A percentile compares a stretch with the other conserved stretches of the same genome.
phyloP scores from a whole-genome alignment of 1,140 invertebrate genomes.

The Arion vulgaris region DNA sequence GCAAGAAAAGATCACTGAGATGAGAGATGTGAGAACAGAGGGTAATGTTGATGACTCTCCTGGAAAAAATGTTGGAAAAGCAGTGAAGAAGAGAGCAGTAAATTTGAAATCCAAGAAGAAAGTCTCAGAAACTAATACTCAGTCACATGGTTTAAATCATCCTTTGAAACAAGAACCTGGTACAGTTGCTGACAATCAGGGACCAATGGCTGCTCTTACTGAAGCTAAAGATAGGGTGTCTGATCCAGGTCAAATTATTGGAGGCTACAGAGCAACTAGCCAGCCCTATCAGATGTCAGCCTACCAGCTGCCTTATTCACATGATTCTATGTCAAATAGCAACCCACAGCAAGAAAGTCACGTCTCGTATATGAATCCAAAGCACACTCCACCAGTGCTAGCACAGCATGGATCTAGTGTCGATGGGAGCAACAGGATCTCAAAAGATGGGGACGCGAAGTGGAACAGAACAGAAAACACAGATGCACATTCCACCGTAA shows the following conservation, averaged over 20 bases:
- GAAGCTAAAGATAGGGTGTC: neutral
- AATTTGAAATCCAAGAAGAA: constrained; percentile 8
- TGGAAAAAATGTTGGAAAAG: neutral
- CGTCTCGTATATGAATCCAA: neutral
- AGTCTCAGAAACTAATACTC: neutral
- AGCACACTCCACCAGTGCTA: neutral
- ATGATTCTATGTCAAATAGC: neutral
- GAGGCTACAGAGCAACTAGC: neutral
- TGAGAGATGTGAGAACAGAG: neutral
- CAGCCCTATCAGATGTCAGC: constrained; percentile 22
- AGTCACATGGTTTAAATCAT: neutral
- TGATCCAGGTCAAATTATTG: neutral
- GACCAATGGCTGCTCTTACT: neutral
- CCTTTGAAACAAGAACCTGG: neutral
- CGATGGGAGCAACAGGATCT: neutral
- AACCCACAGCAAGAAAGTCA: neutral
- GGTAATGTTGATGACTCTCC: neutral
- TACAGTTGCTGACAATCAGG: neutral
- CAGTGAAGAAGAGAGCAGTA: constrained; percentile 1
- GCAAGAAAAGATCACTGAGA: constrained; percentile 10
- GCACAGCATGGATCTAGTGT: neutral
- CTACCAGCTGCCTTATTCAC: constrained; percentile 18
- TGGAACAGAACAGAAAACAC: neutral
- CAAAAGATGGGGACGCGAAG: neutral
- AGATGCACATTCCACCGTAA: neutral